Evolutionary conservation across 1,140 invertebrate species (phyloP).

Genomic region (Papilio glaucus): DNA sequence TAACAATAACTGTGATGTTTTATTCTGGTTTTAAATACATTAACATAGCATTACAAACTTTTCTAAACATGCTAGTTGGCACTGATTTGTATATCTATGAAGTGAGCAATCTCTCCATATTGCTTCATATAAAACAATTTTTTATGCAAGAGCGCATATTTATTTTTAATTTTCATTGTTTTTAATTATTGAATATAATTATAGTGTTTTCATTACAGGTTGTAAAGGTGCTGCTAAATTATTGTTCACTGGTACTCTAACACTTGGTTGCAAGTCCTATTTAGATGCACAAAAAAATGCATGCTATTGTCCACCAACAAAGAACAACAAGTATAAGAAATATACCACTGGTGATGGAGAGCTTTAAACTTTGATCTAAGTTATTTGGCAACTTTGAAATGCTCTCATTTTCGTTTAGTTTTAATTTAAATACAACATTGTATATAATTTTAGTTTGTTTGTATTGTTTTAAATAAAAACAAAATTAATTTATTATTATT

Average conservation of each 20-base stretch:
- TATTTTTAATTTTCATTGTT: neutral
- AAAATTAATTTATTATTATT: constrained; percentile 52
- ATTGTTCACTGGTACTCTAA: constrained; percentile 91
- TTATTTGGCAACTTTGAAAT: neutral
- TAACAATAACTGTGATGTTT: no score
- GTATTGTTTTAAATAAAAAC: constrained; percentile 46
- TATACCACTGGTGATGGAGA: constrained; percentile 80
- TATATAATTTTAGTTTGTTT: constrained; percentile 38
- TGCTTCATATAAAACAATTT: no score
- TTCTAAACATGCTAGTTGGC: no score
- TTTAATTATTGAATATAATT: neutral
- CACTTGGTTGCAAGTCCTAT: constrained; percentile 92
- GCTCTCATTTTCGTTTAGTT: neutral
- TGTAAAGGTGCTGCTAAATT: constrained; percentile 93
- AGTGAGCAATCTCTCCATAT: no score
- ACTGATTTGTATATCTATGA: no score
- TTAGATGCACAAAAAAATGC: constrained; percentile 91
- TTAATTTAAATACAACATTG: constrained; percentile 1
- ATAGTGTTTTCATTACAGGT: constrained; percentile 77
- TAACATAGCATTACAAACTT: no score
- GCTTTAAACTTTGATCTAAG: constrained; percentile 51
- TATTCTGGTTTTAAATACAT: no score
- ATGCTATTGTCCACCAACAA: constrained; percentile 87
- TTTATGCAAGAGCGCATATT: neutral
- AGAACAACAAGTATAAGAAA: constrained; percentile 83